Percentiles rank a stretch among this genome's conserved stretches.
phyloP scores from a whole-genome alignment of 2,888 invertebrate species.

The Anthophora plumipes region DNA sequence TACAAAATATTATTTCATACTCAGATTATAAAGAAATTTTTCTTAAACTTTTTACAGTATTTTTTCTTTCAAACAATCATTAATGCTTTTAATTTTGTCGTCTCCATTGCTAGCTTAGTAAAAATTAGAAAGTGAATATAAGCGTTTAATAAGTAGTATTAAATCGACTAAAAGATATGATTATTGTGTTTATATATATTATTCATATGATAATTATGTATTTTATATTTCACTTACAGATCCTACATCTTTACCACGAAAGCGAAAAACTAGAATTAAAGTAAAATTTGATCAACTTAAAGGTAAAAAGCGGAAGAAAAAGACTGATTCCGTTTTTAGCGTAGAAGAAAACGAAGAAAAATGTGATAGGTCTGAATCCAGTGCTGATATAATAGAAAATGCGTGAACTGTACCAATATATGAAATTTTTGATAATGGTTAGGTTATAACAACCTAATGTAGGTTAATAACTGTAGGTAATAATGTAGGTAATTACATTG shows the following conservation, averaged over 20 bases:
- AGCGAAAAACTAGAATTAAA: slow-evolving; percentile 66
- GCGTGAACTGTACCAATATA: neutral
- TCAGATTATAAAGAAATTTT: neutral
- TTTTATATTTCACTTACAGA: slow-evolving; percentile 68
- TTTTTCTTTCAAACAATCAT: neutral
- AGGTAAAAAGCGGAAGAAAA: slow-evolving; percentile 36
- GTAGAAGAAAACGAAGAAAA: slow-evolving; percentile 28
- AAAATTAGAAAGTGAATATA: too few species aligned
- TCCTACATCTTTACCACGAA: slow-evolving; percentile 79
- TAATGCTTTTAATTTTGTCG: too few species aligned
- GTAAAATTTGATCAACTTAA: slow-evolving; percentile 37
- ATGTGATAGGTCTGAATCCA: slow-evolving; percentile 11
- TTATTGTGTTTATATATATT: neutral
- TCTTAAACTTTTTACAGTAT: neutral
- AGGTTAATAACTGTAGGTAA: too few species aligned
- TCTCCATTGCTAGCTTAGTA: too few species aligned
- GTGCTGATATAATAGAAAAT: neutral
- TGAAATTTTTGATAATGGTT: neutral
- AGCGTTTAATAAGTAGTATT: too few species aligned
- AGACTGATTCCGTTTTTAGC: slow-evolving; percentile 23
- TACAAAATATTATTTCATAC: neutral
- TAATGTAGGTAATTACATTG: slow-evolving; percentile 1
- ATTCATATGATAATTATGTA: neutral
- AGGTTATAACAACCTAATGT: neutral
- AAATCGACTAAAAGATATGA: neutral